Base-by-base conservation (phyloP, 2,888 invertebrate genomes). In the Rhagonycha fulva region DNA sequence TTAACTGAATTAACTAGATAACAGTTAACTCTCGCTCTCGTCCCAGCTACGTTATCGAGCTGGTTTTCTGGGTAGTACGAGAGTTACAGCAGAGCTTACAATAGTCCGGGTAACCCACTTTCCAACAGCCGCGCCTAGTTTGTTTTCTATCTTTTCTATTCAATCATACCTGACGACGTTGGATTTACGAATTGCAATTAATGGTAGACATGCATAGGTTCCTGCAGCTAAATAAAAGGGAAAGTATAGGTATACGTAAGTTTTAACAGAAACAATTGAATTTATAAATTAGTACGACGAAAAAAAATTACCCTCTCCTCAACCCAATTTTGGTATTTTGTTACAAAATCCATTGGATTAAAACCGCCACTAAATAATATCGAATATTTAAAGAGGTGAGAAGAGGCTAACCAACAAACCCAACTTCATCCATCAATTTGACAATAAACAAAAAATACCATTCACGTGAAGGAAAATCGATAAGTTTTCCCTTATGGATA, bases 21-120 rank as follows among this genome's bases (percentile, higher is more conserved):
- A 75, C 70, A 70, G 74, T 63, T 70, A 75, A 75, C 75, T 75
- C 72, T 75, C 75, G 75, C 75, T 75, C 69, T 75, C 75, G 75
- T 68, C 68, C 28, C 69, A 11, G 72, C 60, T 47, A 60, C 63
- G 72, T 47, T 76, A 76, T 74, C 71, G 76, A 76, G 74, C 68
- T 73, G 68, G 71, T 71, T 71, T 68, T 70, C 70, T 67, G 72
- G 72, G 67, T 47, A 47, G 47, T 47, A 30, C 71, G 70, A 68
- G 61, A 68, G 61, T 67, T 76, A 62, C 73, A 47, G 76, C 76
- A 76, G 75, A 71, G 74, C 69, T 68, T 76, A 76, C 74, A 74
- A 70, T 62, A 77, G 77, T 77, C 77, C 77, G 77, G 74, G 77
- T 77, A 77, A 77, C 77, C 77, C 77, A 77, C 77, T 77, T 77